Evolutionary conservation across 2,797 vertebrate genomes (phyloP).

Genomic region (Thunnus albacares): DNA sequence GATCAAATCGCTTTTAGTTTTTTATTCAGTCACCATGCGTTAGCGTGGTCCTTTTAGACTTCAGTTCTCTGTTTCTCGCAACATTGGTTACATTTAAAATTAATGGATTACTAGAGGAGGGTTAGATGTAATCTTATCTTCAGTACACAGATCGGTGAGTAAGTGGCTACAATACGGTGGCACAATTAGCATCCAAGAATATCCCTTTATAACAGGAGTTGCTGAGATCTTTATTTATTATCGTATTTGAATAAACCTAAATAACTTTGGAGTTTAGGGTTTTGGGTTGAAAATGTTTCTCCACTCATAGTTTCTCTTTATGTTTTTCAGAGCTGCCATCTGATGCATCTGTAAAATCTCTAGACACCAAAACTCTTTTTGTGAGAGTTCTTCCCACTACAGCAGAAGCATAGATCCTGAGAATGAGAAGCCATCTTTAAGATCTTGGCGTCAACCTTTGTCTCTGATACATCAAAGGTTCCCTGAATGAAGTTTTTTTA

Average conservation of each 20-base stretch:
- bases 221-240: background rate
- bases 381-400: slow-evolving; percentile 91
- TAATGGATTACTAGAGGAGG: background rate
- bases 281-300: background rate
- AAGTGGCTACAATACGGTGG: background rate
- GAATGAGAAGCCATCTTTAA: slow-evolving; percentile 14
- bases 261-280: background rate
- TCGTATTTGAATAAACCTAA: slow-evolving; percentile 6
- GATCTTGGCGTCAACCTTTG: slow-evolving; percentile 32
- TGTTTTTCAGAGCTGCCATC: slow-evolving; percentile 89
- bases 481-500: slow-evolving; percentile 27
- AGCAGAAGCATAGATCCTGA: slow-evolving; percentile 85
- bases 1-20: background rate
- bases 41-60: too few relatives aligned
- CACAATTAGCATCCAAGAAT: background rate
- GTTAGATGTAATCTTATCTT: background rate
- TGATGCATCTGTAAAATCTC: slow-evolving; percentile 88
- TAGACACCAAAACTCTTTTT: slow-evolving; percentile 92
- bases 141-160: background rate
- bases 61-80: background rate
- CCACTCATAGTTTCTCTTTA: background rate
- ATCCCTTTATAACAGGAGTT: background rate
- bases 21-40: background rate
- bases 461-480: slow-evolving; percentile 32
- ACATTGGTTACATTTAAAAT: background rate